Percentiles rank a stretch among this genome's conserved stretches.
Conservation (phyloP, 2,888 invertebrate species). For the Andricus quercusramuli region DNA sequence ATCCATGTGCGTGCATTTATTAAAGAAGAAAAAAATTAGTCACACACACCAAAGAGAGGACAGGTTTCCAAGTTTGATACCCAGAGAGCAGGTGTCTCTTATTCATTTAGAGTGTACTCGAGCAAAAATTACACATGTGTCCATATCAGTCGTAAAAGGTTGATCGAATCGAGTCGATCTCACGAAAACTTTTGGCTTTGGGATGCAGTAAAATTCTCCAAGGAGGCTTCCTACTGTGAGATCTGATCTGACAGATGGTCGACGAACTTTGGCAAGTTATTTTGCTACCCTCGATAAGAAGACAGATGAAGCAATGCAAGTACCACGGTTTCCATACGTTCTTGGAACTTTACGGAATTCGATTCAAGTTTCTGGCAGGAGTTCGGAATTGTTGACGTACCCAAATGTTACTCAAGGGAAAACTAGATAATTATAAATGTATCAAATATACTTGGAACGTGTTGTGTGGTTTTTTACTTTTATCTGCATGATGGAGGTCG, state of each 20-base stretch:
- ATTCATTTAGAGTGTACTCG: neutral
- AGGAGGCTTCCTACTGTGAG: slow-evolving; percentile 15
- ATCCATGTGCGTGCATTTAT: neutral
- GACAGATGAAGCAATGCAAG: neutral
- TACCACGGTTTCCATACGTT: neutral
- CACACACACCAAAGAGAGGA: neutral
- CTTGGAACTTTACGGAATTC: neutral
- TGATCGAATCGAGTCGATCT: slow-evolving; percentile 35
- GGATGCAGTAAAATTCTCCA: slow-evolving; percentile 13
- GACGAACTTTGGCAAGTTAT: slow-evolving; percentile 1
- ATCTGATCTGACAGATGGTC: slow-evolving; percentile 33
- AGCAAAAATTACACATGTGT: slow-evolving; percentile 13
- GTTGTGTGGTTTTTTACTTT: neutral
- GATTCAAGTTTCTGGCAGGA: neutral
- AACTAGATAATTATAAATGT: neutral
- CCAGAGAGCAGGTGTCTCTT: slow-evolving; percentile 23
- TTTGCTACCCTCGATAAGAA: slow-evolving; percentile 23
- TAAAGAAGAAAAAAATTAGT: neutral
- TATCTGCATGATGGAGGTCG: neutral
- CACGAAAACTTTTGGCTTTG: slow-evolving; percentile 18
- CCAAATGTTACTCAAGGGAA: neutral
- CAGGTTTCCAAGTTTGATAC: slow-evolving; percentile 25
- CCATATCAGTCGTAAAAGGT: neutral
- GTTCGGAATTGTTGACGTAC: neutral
- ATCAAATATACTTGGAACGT: neutral